Percentiles rank a stretch among this genome's conserved stretches.
phyloP scores from a whole-genome alignment of 2,888 invertebrate genomes.

The Chirona hameri region DNA sequence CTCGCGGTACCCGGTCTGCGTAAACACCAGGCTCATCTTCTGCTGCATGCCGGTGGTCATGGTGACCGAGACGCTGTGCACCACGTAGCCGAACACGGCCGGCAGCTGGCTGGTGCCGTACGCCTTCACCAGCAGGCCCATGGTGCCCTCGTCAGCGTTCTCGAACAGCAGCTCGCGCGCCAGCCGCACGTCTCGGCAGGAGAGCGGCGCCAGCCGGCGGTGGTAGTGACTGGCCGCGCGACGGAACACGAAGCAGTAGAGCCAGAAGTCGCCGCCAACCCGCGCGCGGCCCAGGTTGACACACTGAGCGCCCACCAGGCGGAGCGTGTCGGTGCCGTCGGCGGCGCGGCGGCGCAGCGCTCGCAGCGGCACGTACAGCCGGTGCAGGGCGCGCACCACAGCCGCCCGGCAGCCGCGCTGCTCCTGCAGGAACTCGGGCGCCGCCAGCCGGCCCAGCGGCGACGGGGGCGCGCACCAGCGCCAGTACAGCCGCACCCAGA shows the following conservation, averaged over 20 bases:
- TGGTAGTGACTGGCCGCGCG: not conserved
- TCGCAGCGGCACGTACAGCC: not conserved
- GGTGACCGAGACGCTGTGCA: slow-evolving; percentile 13
- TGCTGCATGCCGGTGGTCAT: not conserved
- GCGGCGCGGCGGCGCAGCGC: not conserved
- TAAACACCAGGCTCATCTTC: not conserved
- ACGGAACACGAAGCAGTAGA: slow-evolving; percentile 4
- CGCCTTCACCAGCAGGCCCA: not conserved
- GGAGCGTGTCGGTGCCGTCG: not conserved
- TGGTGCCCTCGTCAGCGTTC: slow-evolving; percentile 3
- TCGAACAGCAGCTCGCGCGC: not conserved
- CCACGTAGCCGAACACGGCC: slow-evolving; percentile 22
- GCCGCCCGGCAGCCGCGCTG: slow-evolving; percentile 10
- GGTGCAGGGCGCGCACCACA: slow-evolving; percentile 26
- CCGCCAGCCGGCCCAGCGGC: not conserved
- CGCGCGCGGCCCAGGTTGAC: not conserved
- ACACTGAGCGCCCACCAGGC: slow-evolving; percentile 5
- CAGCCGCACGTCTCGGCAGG: not conserved
- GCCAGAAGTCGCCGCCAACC: not conserved
- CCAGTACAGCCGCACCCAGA: not conserved
- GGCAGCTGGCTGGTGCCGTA: slow-evolving; percentile 3
- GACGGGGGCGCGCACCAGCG: not conserved
- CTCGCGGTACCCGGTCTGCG: slow-evolving; percentile 12
- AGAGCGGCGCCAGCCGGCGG: not conserved
- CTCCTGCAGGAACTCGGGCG: slow-evolving; percentile 5